Conservation (phyloP, 2,797 vertebrate species). For the Astyanax mexicanus region DNA sequence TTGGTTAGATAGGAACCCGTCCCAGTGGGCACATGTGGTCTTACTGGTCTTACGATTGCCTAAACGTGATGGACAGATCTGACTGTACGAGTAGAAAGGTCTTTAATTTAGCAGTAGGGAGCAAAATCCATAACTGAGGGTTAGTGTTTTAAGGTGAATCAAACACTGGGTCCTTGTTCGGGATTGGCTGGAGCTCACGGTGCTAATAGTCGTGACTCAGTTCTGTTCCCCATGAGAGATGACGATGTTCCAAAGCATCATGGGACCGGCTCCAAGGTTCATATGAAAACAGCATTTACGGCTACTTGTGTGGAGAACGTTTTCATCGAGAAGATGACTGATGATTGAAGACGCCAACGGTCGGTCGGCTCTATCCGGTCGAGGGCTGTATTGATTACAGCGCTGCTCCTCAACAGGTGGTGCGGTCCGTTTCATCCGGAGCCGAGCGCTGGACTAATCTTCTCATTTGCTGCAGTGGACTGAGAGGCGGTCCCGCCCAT, state of each 20-base stretch:
- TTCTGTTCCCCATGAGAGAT: slow-evolving; percentile 16
- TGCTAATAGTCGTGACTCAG: slow-evolving; percentile 37
- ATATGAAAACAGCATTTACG: slow-evolving; percentile 20
- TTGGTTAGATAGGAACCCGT: slow-evolving; percentile 25
- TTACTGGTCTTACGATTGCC: slow-evolving; percentile 29
- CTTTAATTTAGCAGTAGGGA: slow-evolving; percentile 49
- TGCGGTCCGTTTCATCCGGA: slow-evolving; percentile 26
- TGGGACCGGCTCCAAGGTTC: slow-evolving; percentile 34
- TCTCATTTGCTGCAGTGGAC: slow-evolving; percentile 35
- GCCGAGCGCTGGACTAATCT: slow-evolving; percentile 27
- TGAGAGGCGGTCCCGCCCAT: slow-evolving; percentile 21
- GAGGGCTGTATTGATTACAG: slow-evolving; percentile 34
- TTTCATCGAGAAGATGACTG: slow-evolving; percentile 31
- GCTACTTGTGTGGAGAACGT: slow-evolving; percentile 17
- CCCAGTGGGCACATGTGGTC: slow-evolving; percentile 1
- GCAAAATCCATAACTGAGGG: slow-evolving; percentile 35
- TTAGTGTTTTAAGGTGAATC: slow-evolving; percentile 44
- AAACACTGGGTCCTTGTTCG: slow-evolving; percentile 29
- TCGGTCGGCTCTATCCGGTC: slow-evolving; percentile 25
- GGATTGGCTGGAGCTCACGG: slow-evolving; percentile 12
- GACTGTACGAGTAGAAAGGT: slow-evolving; percentile 12
- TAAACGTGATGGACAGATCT: slow-evolving; percentile 20
- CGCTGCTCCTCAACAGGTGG: slow-evolving; percentile 20
- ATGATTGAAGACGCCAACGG: slow-evolving; percentile 11
- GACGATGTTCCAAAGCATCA: slow-evolving; percentile 1